Base-by-base conservation (phyloP, 2,797 vertebrate species). In the Platalea minor region DNA sequence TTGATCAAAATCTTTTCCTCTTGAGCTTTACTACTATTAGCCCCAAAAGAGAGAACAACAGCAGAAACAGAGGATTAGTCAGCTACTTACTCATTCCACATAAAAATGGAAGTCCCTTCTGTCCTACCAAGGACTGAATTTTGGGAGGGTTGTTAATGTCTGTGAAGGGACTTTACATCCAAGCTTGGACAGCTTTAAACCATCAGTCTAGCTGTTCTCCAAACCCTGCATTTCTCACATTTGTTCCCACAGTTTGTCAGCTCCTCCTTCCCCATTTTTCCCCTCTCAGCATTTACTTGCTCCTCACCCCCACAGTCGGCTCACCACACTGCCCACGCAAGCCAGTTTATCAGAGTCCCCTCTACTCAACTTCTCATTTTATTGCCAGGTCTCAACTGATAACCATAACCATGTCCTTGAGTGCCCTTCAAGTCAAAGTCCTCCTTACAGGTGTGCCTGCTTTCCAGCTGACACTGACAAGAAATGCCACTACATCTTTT, bases 301-400 rank as follows among this genome's bases (percentile, higher is more conserved):
- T 75, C 28, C 37, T 69, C 48, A 51, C 35, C 24, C 41, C 26
- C 35, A 31, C 28, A 75, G 29, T 0, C 2, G 1, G 4, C 31
- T 26, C 54, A 19, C 16, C 25, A 14, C 3, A 0, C 33, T 0
- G 1, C 25, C 43, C 21, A 50, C 1, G 1, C 37, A 75, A 45
- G 10, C 14, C 43, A 59, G 5, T 59, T 86, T 59, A 53, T 59
- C n/a, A 50, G 31, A 56, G 20, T n/a, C 56, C 13, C 17, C 6
- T 81, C 53, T 59, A 35, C 24, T 56, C 29, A 57, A 21, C 24
- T 60, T 35, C 51, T 67, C 20, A 25, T 76, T 70, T 85, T 43
- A 61, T 39, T 48, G 33, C 17, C 11, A 20, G 24, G 17, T 67
- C 39, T 59, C 45, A 77, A 8, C 1, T 0, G 18, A 73, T 28